Evolutionary conservation across 2,888 invertebrate species (phyloP), one percentile per base, ranked within the genome.

Genomic region (Apotomis turbidana): DNA sequence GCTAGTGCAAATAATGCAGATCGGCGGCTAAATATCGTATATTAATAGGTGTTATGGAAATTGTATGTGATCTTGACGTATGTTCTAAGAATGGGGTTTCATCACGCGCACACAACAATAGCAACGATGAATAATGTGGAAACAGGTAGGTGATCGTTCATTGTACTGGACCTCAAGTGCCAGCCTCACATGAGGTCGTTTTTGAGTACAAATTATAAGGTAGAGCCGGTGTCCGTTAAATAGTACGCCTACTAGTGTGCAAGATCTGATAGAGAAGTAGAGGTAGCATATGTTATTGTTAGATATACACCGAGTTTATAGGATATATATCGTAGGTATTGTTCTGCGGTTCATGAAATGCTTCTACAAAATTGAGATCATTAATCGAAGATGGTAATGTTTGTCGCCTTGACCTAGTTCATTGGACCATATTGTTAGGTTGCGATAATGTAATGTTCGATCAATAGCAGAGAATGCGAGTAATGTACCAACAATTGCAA

Each of bases 61-160:
- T 78, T 76, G 77, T 79, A 79, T 77, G 76, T 75, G 77, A 82
- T 82, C 78, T 78, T 70, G 77, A 74, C 74, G 78, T 77, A 54
- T 77, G 67, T 78, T 77, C 78, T 80, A 86, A 86, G 81, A 88
- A 85, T 85, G 80, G 76, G 77, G 87, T 88, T 82, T 87, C 83
- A 85, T 79, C 74, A 74, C 76, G 78, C 76, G 81, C 66, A 55
- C 57, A 55, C 57, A 85, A 88, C 87, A 87, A 86, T 86, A 76
- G 85, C 80, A 60, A 54, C 64, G 68, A 59, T 70, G 67, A 74
- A 71, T 74, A 70, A 67, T 70, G 66, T 70, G 61, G 67, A 70
- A 66, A 66, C 70, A 62, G 67, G 72, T 70, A 62, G 67, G 72
- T 62, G 63, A 68, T 63, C 52, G 68, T 72, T 63, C 58, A 68